Conservation (phyloP, 1,140 invertebrate genomes). For the Panagrolaimus sp. region DNA sequence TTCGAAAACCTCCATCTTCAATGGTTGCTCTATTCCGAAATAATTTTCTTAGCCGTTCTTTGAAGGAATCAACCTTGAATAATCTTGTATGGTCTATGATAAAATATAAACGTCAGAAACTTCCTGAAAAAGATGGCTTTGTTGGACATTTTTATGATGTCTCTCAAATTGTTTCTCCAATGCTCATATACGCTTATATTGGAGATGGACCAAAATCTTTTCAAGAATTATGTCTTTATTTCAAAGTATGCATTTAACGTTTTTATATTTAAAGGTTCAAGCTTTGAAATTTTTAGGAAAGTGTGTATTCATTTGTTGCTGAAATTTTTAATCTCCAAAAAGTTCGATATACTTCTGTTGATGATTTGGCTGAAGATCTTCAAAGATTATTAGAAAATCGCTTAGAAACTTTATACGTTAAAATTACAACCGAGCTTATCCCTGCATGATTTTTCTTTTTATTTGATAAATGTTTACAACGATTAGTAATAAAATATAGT, state of each 20-base stretch:
- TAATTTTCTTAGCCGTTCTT: conserved; percentile 26
- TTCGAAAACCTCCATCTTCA: conserved; percentile 44
- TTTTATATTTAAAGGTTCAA: conserved; percentile 10
- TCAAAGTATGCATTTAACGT: conserved; percentile 30
- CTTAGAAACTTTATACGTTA: conserved; percentile 39
- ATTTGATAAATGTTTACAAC: neutral
- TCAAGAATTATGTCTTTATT: conserved; percentile 37
- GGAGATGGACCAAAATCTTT: conserved; percentile 39
- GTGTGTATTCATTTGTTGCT: conserved; percentile 34
- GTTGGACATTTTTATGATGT: conserved; percentile 49
- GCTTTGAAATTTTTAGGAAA: conserved; percentile 33
- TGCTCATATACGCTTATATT: conserved; percentile 38
- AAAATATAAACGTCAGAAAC: neutral
- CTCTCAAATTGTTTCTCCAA: conserved; percentile 37
- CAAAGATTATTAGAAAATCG: conserved; percentile 35
- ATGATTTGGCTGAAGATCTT: conserved; percentile 39
- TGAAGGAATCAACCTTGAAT: conserved; percentile 44
- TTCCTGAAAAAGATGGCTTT: conserved; percentile 31
- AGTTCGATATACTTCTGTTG: conserved; percentile 38
- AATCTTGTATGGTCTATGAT: conserved; percentile 43
- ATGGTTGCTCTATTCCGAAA: conserved; percentile 41
- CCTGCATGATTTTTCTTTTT: conserved; percentile 10
- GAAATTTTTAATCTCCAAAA: conserved; percentile 43
- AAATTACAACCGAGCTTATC: conserved; percentile 41
- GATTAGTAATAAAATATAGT: no score